Evolutionary conservation across 2,797 vertebrate genomes (phyloP), one percentile per base, ranked within the genome.

Genomic region (Schizopygopsis malacanthus): DNA sequence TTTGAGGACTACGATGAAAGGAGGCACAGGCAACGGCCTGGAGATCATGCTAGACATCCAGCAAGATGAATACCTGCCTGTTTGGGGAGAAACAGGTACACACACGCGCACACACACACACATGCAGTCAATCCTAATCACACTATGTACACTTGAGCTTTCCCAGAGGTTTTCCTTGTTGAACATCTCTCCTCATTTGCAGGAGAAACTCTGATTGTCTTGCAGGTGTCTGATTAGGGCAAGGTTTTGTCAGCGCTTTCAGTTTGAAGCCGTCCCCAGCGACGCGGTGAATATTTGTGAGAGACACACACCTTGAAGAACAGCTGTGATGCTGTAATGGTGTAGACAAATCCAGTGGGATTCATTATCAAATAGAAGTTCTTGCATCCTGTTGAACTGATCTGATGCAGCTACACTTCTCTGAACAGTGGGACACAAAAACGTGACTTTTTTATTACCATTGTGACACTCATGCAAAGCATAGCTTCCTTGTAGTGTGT

Each of bases 31-130:
- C 85, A 99, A 99, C 28, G 98, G 98, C 7, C 91, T 99, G 91
- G 98, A 99, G 94, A 98, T 99, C 93, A 99, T 99, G 98, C 91
- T 99, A 90, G 98, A 99, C 94, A 99, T 99, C 91, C 98, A 99
- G 93, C 98, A 99, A 91, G 98, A 99, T 72, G 98, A 99, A 90
- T 99, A 99, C 92, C 95, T 99, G 87, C 98, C 98, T 1, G 97
- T 99, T 91, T 99, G 98, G 87, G 86, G 89, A 7, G 88, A 90
- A 78, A 89, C 90, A 83, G 90, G 88, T 89, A 88, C 2, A 47
- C 22, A 54, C 84, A 43, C 15, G 10, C 43, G 81, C 20, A 54
- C 39, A 39, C 37, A 63, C 63, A 77, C 80, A 54, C 16, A 80
- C 20, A 50, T 33, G 20, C 45, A 73, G 41, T 25, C 33, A 41